Percentiles rank a stretch among this genome's conserved stretches.
These are phyloP conservation scores for Lasioglossum villosulum DNA, from an alignment of 2,888 invertebrate genomes.

Conservation along the genomic window DNA sequence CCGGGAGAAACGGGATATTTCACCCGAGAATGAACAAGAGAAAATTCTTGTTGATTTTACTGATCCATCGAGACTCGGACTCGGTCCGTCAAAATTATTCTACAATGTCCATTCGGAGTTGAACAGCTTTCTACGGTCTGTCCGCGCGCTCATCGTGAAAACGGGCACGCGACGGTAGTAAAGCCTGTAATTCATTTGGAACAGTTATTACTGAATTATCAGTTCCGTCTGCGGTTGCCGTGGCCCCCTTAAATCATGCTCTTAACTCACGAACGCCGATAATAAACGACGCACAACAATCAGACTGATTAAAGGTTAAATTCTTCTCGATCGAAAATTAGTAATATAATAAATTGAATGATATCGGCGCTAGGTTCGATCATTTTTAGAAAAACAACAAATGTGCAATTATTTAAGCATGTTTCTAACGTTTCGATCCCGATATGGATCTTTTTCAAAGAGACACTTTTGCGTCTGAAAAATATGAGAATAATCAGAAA, in stretches of 20 bases:
- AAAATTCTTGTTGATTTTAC: background rate
- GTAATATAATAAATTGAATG: too few relatives aligned
- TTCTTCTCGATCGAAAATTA: too few relatives aligned
- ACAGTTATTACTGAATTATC: constrained; percentile 34
- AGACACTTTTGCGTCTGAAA: too few relatives aligned
- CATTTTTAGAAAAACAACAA: too few relatives aligned
- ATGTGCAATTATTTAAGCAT: too few relatives aligned
- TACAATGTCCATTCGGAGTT: background rate
- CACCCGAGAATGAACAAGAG: background rate
- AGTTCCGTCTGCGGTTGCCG: constrained; percentile 2
- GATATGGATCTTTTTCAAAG: too few relatives aligned
- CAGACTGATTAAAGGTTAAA: too few relatives aligned
- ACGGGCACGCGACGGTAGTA: constrained; percentile 22
- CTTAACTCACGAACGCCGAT: constrained; percentile 7
- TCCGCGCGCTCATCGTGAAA: constrained; percentile 17
- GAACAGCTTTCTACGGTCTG: constrained; percentile 25
- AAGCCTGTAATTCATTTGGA: constrained; percentile 29
- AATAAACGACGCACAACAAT: background rate
- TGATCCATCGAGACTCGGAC: background rate
- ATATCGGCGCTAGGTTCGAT: too few relatives aligned
- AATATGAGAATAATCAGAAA: too few relatives aligned
- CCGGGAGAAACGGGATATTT: background rate
- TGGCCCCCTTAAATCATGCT: constrained; percentile 9
- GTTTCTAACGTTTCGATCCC: too few relatives aligned
- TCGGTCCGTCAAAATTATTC: background rate